Conservation (phyloP, 35 echinoderm and acorn worm species). For the Anneissia japonica region DNA sequence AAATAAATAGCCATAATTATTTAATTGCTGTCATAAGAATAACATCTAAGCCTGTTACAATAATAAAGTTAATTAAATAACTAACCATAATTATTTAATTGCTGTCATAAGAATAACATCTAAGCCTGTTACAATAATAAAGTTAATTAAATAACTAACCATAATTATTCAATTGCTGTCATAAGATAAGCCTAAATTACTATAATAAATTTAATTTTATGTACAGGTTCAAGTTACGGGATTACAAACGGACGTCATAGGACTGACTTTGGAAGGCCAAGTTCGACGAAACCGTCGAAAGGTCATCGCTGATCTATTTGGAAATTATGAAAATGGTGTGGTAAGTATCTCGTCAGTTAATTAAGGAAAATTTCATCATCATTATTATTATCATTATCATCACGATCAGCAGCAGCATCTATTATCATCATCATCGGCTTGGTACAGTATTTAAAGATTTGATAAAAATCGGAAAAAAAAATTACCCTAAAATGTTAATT, state of each 20-base stretch:
- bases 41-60: too few relatives aligned
- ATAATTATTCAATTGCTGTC: not conserved
- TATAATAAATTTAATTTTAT: not conserved
- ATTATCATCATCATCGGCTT: too few relatives aligned
- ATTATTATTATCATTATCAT: not conserved
- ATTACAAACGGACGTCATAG: constrained; percentile 41
- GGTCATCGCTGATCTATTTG: constrained; percentile 54
- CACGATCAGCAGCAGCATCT: too few relatives aligned
- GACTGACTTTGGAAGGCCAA: constrained; percentile 51
- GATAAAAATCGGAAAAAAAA: not conserved
- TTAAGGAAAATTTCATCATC: too few relatives aligned
- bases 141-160: not conserved
- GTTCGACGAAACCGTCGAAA: constrained; percentile 20
- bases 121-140: too few relatives aligned
- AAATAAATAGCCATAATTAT: too few relatives aligned
- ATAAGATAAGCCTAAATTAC: not conserved
- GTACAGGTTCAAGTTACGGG: constrained; percentile 49
- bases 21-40: too few relatives aligned
- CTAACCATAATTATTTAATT: too few relatives aligned
- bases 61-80: too few relatives aligned
- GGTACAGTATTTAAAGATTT: too few relatives aligned
- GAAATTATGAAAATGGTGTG: constrained; percentile 51
- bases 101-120: too few relatives aligned
- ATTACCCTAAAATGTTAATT: not conserved
- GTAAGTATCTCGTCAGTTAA: too few relatives aligned